Evolutionary conservation across 1,140 invertebrate species (phyloP).

Genomic region (Zaprionus nigranus): DNA sequence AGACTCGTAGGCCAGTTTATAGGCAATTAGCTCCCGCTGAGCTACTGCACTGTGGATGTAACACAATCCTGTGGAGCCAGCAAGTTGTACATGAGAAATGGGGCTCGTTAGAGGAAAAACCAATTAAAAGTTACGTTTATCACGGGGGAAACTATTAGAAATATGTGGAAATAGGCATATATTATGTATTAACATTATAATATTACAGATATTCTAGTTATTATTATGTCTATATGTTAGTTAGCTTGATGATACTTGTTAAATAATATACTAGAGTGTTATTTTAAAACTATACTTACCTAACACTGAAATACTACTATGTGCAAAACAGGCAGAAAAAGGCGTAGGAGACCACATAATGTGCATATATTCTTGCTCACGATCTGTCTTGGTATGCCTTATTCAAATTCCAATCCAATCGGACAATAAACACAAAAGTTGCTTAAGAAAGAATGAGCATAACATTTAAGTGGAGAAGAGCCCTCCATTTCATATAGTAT

Average conservation of each 20-base stretch:
- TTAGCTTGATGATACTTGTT: background rate
- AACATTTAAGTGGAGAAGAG: too few relatives aligned
- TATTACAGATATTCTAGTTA: too few relatives aligned
- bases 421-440: too few relatives aligned
- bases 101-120: background rate
- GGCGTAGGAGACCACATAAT: too few relatives aligned
- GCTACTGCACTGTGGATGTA: background rate
- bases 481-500: too few relatives aligned
- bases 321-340: too few relatives aligned
- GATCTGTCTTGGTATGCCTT: too few relatives aligned
- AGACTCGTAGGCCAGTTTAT: background rate
- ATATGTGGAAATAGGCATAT: background rate
- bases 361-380: too few relatives aligned
- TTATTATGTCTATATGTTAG: background rate
- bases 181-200: background rate
- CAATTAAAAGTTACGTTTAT: constrained; percentile 7
- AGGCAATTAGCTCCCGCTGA: background rate
- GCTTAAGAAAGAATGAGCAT: too few relatives aligned
- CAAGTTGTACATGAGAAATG: background rate
- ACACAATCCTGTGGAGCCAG: background rate
- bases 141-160: background rate
- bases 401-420: too few relatives aligned
- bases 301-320: too few relatives aligned
- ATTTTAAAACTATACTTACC: too few relatives aligned
- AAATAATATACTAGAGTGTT: background rate